Evolutionary conservation across 2,888 invertebrate genomes (phyloP).

Genomic region (Sesamia inferens): DNA sequence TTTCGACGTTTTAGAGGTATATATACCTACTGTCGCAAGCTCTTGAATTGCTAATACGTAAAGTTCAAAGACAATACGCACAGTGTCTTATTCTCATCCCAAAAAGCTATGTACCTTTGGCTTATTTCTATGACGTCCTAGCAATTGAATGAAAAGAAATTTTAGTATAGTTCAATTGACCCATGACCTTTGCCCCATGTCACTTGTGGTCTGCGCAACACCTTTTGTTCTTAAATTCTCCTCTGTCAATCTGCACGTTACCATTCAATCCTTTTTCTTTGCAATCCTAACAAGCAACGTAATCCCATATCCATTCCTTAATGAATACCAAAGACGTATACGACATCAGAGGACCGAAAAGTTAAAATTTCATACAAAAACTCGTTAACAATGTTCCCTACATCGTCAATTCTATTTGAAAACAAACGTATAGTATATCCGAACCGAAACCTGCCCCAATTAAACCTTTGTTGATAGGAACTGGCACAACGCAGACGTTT

Average conservation of each 20-base stretch:
- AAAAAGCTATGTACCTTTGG: neutral
- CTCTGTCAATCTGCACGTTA: neutral
- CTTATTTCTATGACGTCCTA: neutral
- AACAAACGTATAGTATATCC: constrained; percentile 15
- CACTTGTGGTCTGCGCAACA: neutral
- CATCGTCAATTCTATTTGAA: constrained; percentile 23
- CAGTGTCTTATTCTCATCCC: constrained; percentile 11
- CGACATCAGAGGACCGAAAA: neutral
- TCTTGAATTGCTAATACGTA: constrained; percentile 38
- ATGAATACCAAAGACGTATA: neutral
- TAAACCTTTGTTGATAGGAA: constrained; percentile 40
- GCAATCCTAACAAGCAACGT: neutral
- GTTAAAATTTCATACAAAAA: constrained; percentile 15
- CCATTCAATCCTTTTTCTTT: neutral
- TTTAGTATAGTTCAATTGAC: too few relatives aligned
- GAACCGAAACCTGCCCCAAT: constrained; percentile 40
- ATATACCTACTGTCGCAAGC: constrained; percentile 16
- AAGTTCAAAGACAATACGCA: constrained; percentile 36
- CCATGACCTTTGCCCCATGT: neutral
- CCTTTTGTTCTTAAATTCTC: neutral
- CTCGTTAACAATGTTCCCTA: neutral
- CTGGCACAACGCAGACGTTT: constrained; percentile 26
- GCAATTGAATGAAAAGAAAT: neutral
- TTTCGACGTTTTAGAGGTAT: constrained; percentile 30
- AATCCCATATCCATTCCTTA: too few relatives aligned